A percentile compares a stretch with the other conserved stretches of the same genome.
These are phyloP conservation scores for Diarsia rubi DNA, from an alignment of 2,888 invertebrate species.

Conservation along the genomic window DNA sequence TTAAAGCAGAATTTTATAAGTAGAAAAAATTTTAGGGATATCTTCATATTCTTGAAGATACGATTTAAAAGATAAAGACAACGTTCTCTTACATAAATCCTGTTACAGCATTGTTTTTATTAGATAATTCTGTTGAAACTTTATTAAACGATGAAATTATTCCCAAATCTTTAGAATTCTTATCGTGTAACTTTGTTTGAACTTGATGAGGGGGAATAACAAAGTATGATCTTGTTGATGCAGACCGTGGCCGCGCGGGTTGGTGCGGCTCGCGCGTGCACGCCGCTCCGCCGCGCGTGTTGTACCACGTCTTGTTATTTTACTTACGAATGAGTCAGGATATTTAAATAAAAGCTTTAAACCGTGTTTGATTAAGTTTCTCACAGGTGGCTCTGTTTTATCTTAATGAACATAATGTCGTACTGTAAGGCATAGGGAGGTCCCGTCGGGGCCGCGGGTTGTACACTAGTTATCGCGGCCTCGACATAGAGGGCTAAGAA, in stretches of 20 bases:
- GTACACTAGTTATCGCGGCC: no score
- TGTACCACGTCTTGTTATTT: background rate
- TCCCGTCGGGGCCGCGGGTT: no score
- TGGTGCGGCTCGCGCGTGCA: background rate
- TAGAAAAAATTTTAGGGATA: background rate
- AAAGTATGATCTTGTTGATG: conserved; percentile 27
- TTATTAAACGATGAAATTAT: conserved; percentile 47
- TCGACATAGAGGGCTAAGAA: no score
- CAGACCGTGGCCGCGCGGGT: conserved; percentile 4
- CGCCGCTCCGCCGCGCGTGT: background rate
- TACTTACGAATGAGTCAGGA: background rate
- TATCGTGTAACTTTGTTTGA: conserved; percentile 43
- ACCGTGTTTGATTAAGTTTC: background rate
- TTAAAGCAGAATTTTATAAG: background rate
- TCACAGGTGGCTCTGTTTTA: background rate
- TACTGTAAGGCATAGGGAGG: no score
- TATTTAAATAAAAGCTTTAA: background rate
- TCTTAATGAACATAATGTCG: background rate
- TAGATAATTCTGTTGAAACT: conserved; percentile 40
- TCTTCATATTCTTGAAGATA: background rate
- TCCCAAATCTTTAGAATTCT: conserved; percentile 53
- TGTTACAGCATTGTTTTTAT: conserved; percentile 50
- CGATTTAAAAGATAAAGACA: conserved; percentile 14
- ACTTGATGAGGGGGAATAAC: conserved; percentile 19
- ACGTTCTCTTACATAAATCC: conserved; percentile 26